Evolutionary conservation across 2,113 vertebrate species (phyloP).

Genomic region (Cheilinus undulatus): DNA sequence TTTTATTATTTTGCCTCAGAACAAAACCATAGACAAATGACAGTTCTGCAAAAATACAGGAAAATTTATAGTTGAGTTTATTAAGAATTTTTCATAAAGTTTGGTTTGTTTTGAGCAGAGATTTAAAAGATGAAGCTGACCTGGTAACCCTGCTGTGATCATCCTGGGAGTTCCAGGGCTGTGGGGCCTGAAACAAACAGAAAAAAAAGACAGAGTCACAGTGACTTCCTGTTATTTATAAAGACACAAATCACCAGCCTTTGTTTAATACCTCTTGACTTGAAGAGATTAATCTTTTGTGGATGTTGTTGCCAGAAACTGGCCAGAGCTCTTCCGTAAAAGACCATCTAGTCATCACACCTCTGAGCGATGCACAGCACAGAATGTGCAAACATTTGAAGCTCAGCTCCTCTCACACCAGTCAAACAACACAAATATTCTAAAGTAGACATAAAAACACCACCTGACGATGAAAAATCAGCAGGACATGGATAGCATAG

Average conservation of each 20-base stretch:
- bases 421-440: slow-evolving; percentile 45
- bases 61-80: too few relatives aligned
- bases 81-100: too few relatives aligned
- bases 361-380: slow-evolving; percentile 43
- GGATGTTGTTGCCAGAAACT: slow-evolving; percentile 55
- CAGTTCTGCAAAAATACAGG: too few relatives aligned
- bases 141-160: slow-evolving; percentile 28
- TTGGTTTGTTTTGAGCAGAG: too few relatives aligned
- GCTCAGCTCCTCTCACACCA: slow-evolving; percentile 2
- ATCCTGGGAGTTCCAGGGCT: slow-evolving; percentile 32
- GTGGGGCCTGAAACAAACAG: slow-evolving; percentile 7
- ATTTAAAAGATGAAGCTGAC: neutral
- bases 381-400: slow-evolving; percentile 23
- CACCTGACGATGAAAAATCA: slow-evolving; percentile 27
- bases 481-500: slow-evolving; percentile 13
- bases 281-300: slow-evolving; percentile 60
- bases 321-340: slow-evolving; percentile 45
- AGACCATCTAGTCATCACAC: slow-evolving; percentile 26
- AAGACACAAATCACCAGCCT: slow-evolving; percentile 65
- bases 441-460: slow-evolving; percentile 33
- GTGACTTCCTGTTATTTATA: slow-evolving; percentile 72
- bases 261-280: slow-evolving; percentile 51
- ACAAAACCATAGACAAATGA: too few relatives aligned
- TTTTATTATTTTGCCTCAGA: too few relatives aligned
- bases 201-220: slow-evolving; percentile 34